Evolutionary conservation across 2,888 invertebrate species (phyloP), one percentile per base, ranked within the genome.

Genomic region (Oligia strigilis): DNA sequence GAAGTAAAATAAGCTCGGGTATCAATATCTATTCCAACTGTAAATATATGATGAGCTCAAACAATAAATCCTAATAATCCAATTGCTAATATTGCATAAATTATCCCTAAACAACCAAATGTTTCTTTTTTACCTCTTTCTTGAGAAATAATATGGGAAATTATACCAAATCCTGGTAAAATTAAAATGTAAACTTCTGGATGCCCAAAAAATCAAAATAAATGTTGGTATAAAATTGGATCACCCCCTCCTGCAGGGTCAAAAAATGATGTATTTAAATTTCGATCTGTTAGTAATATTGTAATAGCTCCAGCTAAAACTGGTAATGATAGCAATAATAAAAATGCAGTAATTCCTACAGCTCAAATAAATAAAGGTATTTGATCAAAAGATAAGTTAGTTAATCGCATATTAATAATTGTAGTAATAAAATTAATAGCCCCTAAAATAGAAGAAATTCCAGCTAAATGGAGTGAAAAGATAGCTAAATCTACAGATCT

Each of bases 171-270:
- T 94, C 98, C 98, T 0, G 98, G 98, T 90, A 98, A 92, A 98
- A 98, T 98, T 97, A 98, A 95, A 98, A 98, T 98, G 96, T 98
- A 99, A 84, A 98, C 98, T 98, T 98, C 98, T 17, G 98, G 98
- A 78, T 98, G 98, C 0, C 98, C 98, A 97, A 98, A 99, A 97
- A 98, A 98, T 98, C 98, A 98, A 96, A 99, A 98, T 97, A 98
- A 96, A 94, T 98, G 98, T 97, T 98, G 98, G 77, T 98, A 98
- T 89, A 98, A 89, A 95, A 98, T 98, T 4, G 98, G 98, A 78
- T 98, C 98, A 76, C 98, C 98, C 52, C 98, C 98, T 82, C 98
- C 98, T 0, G 97, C 97, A 0, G 98, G 98, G 60, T 98, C 98
- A 97, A 98, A 98, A 95, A 98, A 98, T 1, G 98, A 98, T 1